Evolutionary conservation across 2,888 invertebrate species (phyloP).

Genomic region (Stenodera caucasica): DNA sequence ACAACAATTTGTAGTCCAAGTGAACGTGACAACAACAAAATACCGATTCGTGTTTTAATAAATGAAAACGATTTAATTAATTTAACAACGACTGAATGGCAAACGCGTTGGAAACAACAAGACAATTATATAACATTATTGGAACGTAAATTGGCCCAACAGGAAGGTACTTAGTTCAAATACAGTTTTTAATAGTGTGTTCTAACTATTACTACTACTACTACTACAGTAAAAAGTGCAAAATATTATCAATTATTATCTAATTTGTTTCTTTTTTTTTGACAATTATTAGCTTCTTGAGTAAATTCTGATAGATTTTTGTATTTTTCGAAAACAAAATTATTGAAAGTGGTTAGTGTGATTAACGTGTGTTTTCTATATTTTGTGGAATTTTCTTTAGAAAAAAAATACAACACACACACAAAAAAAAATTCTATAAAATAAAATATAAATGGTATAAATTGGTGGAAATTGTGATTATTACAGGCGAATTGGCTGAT

Average conservation of each 20-base stretch:
- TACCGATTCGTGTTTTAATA: slow-evolving; percentile 62
- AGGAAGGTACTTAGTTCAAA: slow-evolving; percentile 70
- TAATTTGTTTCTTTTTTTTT: slow-evolving; percentile 13
- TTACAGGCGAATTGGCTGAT: slow-evolving; percentile 71
- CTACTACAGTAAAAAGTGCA: no score
- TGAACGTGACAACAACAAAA: slow-evolving; percentile 52
- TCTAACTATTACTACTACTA: no score
- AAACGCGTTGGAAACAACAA: slow-evolving; percentile 73
- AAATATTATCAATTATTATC: not conserved
- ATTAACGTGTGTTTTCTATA: not conserved
- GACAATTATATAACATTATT: slow-evolving; percentile 75
- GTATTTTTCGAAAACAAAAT: no score
- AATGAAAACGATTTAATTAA: slow-evolving; percentile 67
- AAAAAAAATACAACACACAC: no score
- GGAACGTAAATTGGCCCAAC: slow-evolving; percentile 72
- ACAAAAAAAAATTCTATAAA: no score
- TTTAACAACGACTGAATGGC: slow-evolving; percentile 67
- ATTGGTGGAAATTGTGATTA: slow-evolving; percentile 38
- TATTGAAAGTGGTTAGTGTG: slow-evolving; percentile 4
- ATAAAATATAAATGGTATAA: not conserved
- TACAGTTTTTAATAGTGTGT: slow-evolving; percentile 12
- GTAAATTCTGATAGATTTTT: no score
- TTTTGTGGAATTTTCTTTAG: no score
- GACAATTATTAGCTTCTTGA: not conserved
- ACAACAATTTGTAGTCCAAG: slow-evolving; percentile 57